phyloP scores from a whole-genome alignment of 2,113 vertebrate genomes.

The Dunckerocampus dactyliophorus region DNA sequence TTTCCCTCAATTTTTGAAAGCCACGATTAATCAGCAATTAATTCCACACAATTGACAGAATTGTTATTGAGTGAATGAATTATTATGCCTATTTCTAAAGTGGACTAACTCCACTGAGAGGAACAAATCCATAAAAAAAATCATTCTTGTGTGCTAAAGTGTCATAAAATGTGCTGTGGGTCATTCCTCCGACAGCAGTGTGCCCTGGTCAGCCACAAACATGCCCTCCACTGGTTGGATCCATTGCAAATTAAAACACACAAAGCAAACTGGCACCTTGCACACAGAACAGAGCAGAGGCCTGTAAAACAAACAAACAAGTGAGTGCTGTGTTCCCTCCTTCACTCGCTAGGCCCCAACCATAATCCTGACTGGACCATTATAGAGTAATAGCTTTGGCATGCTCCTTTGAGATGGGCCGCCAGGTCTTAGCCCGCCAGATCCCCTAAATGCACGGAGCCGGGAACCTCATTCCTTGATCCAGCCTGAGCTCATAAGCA shows the following conservation, averaged over 20 bases:
- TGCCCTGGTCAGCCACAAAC: constrained; percentile 14
- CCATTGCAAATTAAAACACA: constrained; percentile 40
- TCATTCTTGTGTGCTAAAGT: not conserved
- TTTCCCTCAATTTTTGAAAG: no score
- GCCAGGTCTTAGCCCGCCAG: constrained; percentile 50
- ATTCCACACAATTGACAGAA: no score
- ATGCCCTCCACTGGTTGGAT: constrained; percentile 20
- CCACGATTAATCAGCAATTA: no score
- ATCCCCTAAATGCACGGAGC: constrained; percentile 33
- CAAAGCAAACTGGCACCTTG: constrained; percentile 61
- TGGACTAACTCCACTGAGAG: no score
- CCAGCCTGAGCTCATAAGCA: constrained; percentile 14
- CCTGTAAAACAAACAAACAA: constrained; percentile 67
- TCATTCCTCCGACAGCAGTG: constrained; percentile 20
- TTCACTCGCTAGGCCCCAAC: constrained; percentile 47
- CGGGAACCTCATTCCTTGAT: constrained; percentile 18
- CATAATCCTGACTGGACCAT: constrained; percentile 63
- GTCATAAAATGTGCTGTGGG: constrained; percentile 30
- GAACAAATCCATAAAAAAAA: no score
- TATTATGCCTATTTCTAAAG: no score
- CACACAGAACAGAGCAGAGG: constrained; percentile 40
- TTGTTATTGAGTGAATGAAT: no score
- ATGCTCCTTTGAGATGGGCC: constrained; percentile 44
- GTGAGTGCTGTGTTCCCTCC: constrained; percentile 54
- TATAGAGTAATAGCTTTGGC: constrained; percentile 64